Evolutionary conservation across 2,888 invertebrate species (phyloP), one percentile per base, ranked within the genome.

Genomic region (Lycocerus yunnanus): DNA sequence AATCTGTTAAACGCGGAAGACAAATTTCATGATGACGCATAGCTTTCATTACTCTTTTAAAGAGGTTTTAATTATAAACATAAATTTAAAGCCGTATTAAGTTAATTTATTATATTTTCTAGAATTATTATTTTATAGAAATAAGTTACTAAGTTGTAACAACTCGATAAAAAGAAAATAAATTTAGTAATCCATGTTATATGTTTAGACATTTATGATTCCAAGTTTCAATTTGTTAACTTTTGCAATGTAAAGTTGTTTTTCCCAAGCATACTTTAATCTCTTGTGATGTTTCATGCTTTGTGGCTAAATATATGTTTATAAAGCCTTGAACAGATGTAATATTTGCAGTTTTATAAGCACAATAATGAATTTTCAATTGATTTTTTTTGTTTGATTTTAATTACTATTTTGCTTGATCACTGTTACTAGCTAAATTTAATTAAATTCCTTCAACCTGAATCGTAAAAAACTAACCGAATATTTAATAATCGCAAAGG

Each of bases 1-100:
- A 72, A 68, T 72, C 72, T 72, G 68, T 72, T 72, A 67, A 71
- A 72, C 72, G 67, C 68, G 68, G 72, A 72, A 72, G 67, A 63
- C 68, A 16, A 72, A 21, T 66, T 58, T 27, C 58, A 71, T 66
- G 63, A 66, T 20, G 72, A 61, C 66, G 72, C 61, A 63, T 63
- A 63, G 61, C 61, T 63, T 63, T 63, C 61, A 63, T 63, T 63
- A 63, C 61, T 63, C 61, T 63, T 16, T 63, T 63, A 18, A 63
- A 63, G 43, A 63, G 61, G 61, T 63, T 63, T 63, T 63, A 63
- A 63, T 63, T 63, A 63, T 63, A 63, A 43, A 63, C 61, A 63
- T 63, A 63, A 63, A 63, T 63, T 20, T 63, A 63, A 63, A 63
- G 20, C 20, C 2, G 20, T 20, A 63, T 63, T 63, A 63, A 63